These are phyloP conservation scores for Lasius platythorax DNA, from an alignment of 2,888 invertebrate genomes.

Conservation along the genomic window DNA sequence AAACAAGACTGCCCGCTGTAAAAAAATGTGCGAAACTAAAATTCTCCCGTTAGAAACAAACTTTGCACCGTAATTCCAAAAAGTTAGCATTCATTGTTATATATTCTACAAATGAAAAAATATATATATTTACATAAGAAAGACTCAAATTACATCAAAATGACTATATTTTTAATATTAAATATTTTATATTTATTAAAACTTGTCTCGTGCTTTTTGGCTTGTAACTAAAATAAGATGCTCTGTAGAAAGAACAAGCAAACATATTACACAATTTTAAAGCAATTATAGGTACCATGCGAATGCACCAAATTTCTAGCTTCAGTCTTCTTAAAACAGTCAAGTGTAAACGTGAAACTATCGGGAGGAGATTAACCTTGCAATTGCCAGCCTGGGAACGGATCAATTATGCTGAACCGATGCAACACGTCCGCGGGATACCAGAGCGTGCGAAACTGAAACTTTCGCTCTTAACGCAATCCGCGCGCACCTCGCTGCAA, in stretches of 20 bases:
- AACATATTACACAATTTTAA: not conserved
- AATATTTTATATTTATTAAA: not conserved
- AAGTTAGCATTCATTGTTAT: not conserved
- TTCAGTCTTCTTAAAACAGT: not conserved
- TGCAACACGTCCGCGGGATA: constrained; percentile 27
- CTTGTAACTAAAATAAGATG: not conserved
- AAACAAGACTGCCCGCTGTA: not conserved
- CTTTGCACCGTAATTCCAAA: not conserved
- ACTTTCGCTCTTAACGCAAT: constrained; percentile 64
- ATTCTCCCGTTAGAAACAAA: not conserved
- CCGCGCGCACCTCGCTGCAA: not conserved
- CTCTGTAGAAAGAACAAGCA: not conserved
- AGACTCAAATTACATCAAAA: not conserved
- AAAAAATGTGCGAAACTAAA: not conserved
- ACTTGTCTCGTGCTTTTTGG: not conserved
- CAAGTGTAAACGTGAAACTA: not conserved
- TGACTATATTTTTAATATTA: not conserved
- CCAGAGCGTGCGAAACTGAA: constrained; percentile 31
- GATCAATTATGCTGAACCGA: constrained; percentile 32
- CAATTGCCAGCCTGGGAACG: not conserved
- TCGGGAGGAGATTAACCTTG: not conserved
- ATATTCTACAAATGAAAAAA: not conserved
- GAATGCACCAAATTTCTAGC: not conserved
- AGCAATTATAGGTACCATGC: not conserved
- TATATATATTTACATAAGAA: not conserved